Conservation (phyloP, 2,888 invertebrate genomes). For the Hermaeophaga mercurialis region DNA sequence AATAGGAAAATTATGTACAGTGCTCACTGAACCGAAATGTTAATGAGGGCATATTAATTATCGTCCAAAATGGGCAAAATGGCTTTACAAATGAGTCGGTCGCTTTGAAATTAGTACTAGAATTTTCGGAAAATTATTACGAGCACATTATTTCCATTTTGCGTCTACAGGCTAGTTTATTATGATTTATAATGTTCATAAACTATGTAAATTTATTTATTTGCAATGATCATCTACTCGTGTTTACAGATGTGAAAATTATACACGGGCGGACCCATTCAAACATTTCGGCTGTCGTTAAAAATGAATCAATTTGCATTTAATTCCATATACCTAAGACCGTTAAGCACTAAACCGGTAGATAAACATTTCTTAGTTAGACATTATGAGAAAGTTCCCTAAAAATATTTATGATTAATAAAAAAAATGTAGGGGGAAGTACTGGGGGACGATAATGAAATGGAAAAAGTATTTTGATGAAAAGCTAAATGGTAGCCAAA, state of each 20-base stretch:
- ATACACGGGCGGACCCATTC: slow-evolving; percentile 22
- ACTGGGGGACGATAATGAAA: no score
- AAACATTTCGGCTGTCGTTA: slow-evolving; percentile 18
- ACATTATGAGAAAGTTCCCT: no score
- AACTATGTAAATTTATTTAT: slow-evolving; percentile 37
- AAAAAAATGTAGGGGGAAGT: no score
- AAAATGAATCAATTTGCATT: slow-evolving; percentile 22
- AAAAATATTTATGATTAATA: no score
- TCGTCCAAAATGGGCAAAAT: slow-evolving; percentile 20
- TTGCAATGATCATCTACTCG: slow-evolving; percentile 24
- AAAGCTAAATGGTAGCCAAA: no score
- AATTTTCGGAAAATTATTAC: slow-evolving; percentile 37
- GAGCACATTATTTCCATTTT: slow-evolving; percentile 33
- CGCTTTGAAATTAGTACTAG: slow-evolving; percentile 33
- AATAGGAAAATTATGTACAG: slow-evolving; percentile 10
- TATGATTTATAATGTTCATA: slow-evolving; percentile 37
- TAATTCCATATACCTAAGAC: slow-evolving; percentile 9
- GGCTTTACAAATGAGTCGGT: slow-evolving; percentile 33
- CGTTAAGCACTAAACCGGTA: not conserved
- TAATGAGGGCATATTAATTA: slow-evolving; percentile 35
- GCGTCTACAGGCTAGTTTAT: slow-evolving; percentile 27
- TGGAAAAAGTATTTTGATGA: no score
- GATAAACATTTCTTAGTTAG: not conserved
- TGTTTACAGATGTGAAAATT: slow-evolving; percentile 34
- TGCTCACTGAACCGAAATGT: slow-evolving; percentile 20